Base-by-base conservation (phyloP, 2,113 vertebrate genomes). In the Erinaceus europaeus region DNA sequence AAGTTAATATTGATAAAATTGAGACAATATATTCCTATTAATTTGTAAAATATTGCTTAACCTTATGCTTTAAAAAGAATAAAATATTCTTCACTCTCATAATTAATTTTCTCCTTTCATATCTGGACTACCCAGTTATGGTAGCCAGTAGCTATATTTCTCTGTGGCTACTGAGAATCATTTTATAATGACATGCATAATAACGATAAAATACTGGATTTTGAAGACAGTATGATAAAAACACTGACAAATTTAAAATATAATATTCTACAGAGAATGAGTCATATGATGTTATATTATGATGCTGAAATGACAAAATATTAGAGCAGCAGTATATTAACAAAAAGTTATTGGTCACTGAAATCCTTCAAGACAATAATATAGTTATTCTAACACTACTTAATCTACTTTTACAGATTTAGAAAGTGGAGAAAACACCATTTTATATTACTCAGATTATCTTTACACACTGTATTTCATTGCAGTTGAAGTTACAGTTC, bases 331-430 rank as follows among this genome's bases (percentile, higher is more conserved):
- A 68, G 27, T 27, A 84, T 9, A 21, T 10, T 27, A 73, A 57
- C 32, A 86, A 32, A 38, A 55, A 46, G 5, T 75, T 77, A 71
- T 55, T 15, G 40, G 52, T 79, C 65, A 57, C 62, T 62, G 40
- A 64, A 80, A 90, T 34, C 40, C 89, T 90, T 80, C 14, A 57
- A 87, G 77, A 71, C 15, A 86, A 6, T 79, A 53, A n/a, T 25
- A 32, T 73, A 80, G 48, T 81, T 53, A 69, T n/a, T 69, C 85
- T 48, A 36, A 57, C 2, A n/a, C 12, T 65, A 69, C 50, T 55
- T 61, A 55, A 62, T 17, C 9, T 62, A 61, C 57, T 80, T 75
- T 86, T 12, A 67, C 84, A 89, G 77, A 77, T 53, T 72, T 67
- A 88, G 36, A 69, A 90, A 38, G 32, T 79, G 25, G 38, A 61